Evolutionary conservation across 2,113 vertebrate species (phyloP), one percentile per base, ranked within the genome.

Genomic region (Urocitellus parryii): DNA sequence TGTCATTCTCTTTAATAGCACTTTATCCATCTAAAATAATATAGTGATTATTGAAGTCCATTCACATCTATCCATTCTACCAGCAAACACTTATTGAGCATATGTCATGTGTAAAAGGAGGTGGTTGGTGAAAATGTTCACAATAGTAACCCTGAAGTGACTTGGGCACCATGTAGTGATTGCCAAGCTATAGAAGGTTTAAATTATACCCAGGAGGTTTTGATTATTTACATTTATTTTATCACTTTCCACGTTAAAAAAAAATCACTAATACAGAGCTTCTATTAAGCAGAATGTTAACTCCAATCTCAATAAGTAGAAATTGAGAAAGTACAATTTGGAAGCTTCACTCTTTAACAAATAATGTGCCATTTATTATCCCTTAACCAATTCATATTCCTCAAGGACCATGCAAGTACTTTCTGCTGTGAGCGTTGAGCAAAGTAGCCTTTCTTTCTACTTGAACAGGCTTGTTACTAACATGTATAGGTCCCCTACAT

Each of bases 191-290:
- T 82, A 42, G 86, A 88, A 79, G 11, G 12, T 51, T 96, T 90
- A 68, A 94, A 85, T 88, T 4, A 70, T 74, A 11, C 20, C 92
- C 20, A 48, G n/a, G 67, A 67, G 3, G 78, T 39, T 68, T 90
- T 80, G 90, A 95, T 56, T 96, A 29, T 86, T 95, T 93, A 89
- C 81, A 90, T 88, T 86, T 87, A 91, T 81, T 95, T 95, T 88
- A 79, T 70, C 74, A 70, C 61, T 82, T 92, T 72, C 81, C 48
- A 74, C 86, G 94, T 95, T 61, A 29, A 94, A 67, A 80, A 97
- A 80, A 96, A 92, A 72, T 48, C 37, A n/a, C 13, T 63, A 63
- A 68, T 1, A 96, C 10, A 92, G 10, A 42, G 24, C 73, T 18
- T 88, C 14, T 83, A 51, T 88, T 76, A 72, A 73, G 70, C 25